Conservation (phyloP, 2,888 invertebrate species). For the Macrophya alboannulata region DNA sequence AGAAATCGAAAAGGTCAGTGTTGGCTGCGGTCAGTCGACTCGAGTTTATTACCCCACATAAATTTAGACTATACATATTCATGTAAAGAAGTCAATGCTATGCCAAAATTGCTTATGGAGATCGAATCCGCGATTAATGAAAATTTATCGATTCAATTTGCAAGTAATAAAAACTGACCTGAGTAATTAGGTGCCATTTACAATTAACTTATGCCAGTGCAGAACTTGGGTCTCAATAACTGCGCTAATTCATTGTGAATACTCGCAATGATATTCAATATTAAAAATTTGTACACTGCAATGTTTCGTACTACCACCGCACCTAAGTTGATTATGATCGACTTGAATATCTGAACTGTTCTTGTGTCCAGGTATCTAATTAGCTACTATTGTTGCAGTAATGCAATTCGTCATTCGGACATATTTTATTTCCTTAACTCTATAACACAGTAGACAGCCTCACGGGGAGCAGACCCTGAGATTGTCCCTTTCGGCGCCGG, state of each 20-base stretch:
- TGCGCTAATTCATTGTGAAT: too few species aligned
- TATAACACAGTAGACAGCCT: constrained; percentile 82
- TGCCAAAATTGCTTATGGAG: background rate
- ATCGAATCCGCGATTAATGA: background rate
- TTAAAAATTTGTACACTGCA: too few species aligned
- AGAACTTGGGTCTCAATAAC: too few species aligned
- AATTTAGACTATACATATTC: constrained; percentile 2
- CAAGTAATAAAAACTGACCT: background rate
- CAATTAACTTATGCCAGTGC: too few species aligned
- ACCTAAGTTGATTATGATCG: too few species aligned
- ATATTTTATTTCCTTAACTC: constrained; percentile 29
- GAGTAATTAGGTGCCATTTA: too few species aligned
- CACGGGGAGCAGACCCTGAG: constrained; percentile 86
- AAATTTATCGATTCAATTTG: background rate
- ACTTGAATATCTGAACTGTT: too few species aligned
- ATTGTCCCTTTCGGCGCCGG: constrained; percentile 84
- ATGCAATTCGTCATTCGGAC: background rate
- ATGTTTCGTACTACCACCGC: too few species aligned
- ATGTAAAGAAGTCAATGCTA: background rate
- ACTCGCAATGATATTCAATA: too few species aligned
- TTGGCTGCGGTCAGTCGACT: background rate
- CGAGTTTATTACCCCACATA: background rate
- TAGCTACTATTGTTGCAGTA: background rate
- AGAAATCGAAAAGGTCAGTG: background rate
- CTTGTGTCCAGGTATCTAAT: too few species aligned